A percentile compares a stretch with the other conserved stretches of the same genome.
These are phyloP conservation scores for Scartelaos histophorus DNA, from an alignment of 2,113 vertebrate species.

Conservation along the genomic window DNA sequence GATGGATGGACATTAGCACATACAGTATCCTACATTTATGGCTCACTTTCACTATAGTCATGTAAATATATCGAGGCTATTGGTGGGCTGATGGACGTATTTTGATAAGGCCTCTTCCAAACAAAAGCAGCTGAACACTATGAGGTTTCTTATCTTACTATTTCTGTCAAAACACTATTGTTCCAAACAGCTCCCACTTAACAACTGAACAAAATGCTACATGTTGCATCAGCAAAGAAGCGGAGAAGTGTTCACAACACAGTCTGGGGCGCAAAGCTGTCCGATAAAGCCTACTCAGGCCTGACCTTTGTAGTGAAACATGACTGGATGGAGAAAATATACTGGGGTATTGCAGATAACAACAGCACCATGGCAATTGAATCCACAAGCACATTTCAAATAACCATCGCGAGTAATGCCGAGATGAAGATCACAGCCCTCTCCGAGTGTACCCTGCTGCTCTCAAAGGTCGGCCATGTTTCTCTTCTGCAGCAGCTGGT, in stretches of 20 bases:
- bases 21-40: background rate
- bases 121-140: constrained; percentile 43
- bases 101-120: constrained; percentile 44
- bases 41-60: background rate
- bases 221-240: constrained; percentile 38
- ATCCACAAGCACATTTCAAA: constrained; percentile 26
- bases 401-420: constrained; percentile 46
- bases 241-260: constrained; percentile 8
- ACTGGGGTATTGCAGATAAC: constrained; percentile 17
- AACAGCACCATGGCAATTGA: constrained; percentile 13
- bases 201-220: constrained; percentile 42
- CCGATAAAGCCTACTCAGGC: constrained; percentile 4
- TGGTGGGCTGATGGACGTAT: constrained; percentile 48
- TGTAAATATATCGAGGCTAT: constrained; percentile 26
- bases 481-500: constrained; percentile 54
- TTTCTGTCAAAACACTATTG: constrained; percentile 36
- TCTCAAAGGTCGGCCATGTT: constrained; percentile 65
- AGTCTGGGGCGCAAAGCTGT: background rate
- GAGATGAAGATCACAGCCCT: constrained; percentile 53
- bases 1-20: background rate
- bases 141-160: constrained; percentile 41
- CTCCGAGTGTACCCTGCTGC: constrained; percentile 37
- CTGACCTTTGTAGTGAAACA: constrained; percentile 14
- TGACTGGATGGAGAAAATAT: constrained; percentile 26
- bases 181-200: constrained; percentile 11